These are phyloP conservation scores for Cyprinus carpio DNA, from an alignment of 2,113 vertebrate species.

Conservation along the genomic window DNA sequence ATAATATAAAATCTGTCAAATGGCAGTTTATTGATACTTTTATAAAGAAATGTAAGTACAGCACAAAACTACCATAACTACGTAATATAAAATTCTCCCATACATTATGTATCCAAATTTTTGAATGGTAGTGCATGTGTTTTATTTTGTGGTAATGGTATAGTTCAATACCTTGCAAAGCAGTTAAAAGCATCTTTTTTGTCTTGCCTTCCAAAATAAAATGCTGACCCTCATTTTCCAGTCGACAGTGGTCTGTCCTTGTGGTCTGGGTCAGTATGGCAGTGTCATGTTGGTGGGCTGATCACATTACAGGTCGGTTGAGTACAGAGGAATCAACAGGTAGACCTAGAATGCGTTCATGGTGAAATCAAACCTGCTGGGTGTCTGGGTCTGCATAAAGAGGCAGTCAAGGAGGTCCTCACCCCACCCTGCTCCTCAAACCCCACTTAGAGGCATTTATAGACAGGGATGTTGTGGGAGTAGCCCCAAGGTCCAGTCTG, in stretches of 20 bases:
- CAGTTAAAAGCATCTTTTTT: neutral
- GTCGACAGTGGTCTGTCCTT: slow-evolving; percentile 46
- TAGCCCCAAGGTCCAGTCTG: neutral
- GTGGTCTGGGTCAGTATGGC: slow-evolving; percentile 31
- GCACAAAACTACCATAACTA: too few relatives aligned
- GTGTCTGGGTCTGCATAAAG: slow-evolving; percentile 43
- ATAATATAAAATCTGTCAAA: too few relatives aligned
- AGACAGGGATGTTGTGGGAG: neutral
- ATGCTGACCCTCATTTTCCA: slow-evolving; percentile 1
- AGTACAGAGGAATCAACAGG: slow-evolving; percentile 13
- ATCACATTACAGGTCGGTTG: slow-evolving; percentile 43
- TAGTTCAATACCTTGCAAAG: neutral
- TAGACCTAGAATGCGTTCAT: slow-evolving; percentile 26
- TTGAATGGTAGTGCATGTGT: neutral
- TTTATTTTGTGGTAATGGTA: neutral
- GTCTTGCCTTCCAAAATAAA: neutral
- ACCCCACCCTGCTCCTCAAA: slow-evolving; percentile 51
- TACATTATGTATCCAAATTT: too few relatives aligned
- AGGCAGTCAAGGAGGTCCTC: slow-evolving; percentile 52
- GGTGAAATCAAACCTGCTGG: slow-evolving; percentile 33
- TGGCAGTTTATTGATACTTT: too few relatives aligned
- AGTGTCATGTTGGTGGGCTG: neutral
- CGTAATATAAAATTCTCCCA: too few relatives aligned
- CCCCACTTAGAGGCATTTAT: slow-evolving; percentile 28
- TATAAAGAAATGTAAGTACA: too few relatives aligned